phyloP scores from a whole-genome alignment of 2,888 invertebrate species.

The Drosophila suboccidentalis region DNA sequence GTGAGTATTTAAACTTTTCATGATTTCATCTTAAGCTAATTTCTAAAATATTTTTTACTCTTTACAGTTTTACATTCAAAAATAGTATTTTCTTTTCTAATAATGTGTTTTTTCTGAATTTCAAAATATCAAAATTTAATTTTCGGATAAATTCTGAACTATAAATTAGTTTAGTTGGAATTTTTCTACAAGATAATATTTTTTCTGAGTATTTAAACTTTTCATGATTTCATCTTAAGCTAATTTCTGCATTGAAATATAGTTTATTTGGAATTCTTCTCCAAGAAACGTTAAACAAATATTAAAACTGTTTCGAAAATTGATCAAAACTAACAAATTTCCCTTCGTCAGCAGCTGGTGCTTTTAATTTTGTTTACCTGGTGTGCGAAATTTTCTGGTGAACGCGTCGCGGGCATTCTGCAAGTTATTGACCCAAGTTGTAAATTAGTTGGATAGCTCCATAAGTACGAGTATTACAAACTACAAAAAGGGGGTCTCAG shows the following conservation, averaged over 20 bases:
- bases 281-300: neutral
- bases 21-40: too few relatives aligned
- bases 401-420: conserved; percentile 39
- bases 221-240: neutral
- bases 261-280: neutral
- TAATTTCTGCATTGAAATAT: neutral
- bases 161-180: neutral
- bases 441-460: conserved; percentile 40
- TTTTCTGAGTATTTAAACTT: neutral
- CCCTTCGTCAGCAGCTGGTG: conserved; percentile 25
- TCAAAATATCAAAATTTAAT: neutral
- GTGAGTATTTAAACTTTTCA: too few relatives aligned
- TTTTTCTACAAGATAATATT: neutral
- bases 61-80: neutral
- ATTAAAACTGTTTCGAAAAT: neutral
- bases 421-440: conserved; percentile 65
- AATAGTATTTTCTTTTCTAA: neutral
- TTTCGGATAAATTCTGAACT: neutral
- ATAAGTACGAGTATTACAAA: neutral
- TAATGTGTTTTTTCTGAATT: neutral
- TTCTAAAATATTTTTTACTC: neutral
- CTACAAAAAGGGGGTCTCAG: conserved; percentile 17
- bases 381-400: conserved; percentile 45
- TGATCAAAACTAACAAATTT: neutral
- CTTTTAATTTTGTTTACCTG: conserved; percentile 31